phyloP scores from a whole-genome alignment of 2,797 vertebrate genomes.

The Hippocampus kuda region DNA sequence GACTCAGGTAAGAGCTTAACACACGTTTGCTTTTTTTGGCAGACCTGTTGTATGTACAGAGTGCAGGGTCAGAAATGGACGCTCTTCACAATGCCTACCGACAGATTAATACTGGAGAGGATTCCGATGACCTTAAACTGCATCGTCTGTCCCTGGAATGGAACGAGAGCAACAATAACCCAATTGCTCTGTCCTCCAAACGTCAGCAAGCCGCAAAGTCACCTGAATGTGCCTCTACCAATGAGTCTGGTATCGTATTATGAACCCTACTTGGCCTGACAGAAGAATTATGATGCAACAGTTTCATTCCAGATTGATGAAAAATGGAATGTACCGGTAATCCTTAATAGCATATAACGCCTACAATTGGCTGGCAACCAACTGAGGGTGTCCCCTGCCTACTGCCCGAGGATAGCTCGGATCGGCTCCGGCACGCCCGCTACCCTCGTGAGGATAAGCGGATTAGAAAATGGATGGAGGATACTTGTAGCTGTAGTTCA shows the following conservation, averaged over 20 bases:
- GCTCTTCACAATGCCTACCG: slow-evolving; percentile 77
- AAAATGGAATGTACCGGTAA: too few species aligned
- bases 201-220: slow-evolving; percentile 43
- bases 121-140: slow-evolving; percentile 35
- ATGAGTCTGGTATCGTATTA: slow-evolving; percentile 66
- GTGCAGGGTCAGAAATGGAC: slow-evolving; percentile 75
- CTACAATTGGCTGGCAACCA: too few species aligned
- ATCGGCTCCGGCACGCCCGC: too few species aligned
- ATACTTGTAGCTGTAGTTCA: too few species aligned
- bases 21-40: background rate
- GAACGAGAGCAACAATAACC: slow-evolving; percentile 11
- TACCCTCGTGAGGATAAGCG: too few species aligned
- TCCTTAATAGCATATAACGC: too few species aligned
- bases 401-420: too few species aligned
- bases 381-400: too few species aligned
- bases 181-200: slow-evolving; percentile 27
- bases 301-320: background rate
- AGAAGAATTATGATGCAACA: background rate
- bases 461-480: too few species aligned
- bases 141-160: slow-evolving; percentile 1
- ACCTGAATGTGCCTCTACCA: slow-evolving; percentile 64
- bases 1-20: too few species aligned
- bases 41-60: slow-evolving; percentile 65
- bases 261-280: background rate
- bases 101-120: slow-evolving; percentile 65